Evolutionary conservation across 1,140 invertebrate species (phyloP), one percentile per base, ranked within the genome.

Genomic region (Drosophila micromelanica): DNA sequence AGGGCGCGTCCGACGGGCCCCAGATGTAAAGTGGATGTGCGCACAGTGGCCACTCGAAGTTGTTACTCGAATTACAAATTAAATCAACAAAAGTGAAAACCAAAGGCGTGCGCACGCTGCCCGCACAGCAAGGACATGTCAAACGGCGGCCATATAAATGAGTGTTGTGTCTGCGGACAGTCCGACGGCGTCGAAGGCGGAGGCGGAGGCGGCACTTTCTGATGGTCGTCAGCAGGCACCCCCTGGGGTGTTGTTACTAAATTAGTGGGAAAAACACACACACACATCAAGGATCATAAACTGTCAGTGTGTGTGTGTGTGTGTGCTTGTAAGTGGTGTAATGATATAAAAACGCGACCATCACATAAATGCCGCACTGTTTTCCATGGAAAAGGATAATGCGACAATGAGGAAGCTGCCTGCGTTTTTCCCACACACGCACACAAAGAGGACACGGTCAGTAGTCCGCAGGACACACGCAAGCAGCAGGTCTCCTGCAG

Each of bases 1-100:
- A 52, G 40, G 70, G 54, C 54, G 46, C 40, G 64, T 67, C 71
- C 20, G 23, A 15, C 12, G 35, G 13, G 51, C 30, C 15, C 56
- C 56, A 59, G 42, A 46, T 59, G 56, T 46, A 23, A 45, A 57
- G 27, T 59, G 15, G 23, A 13, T 57, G 11, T 45, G 54, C 38
- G 55, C 23, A 13, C 15, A 72, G 76, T 73, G 72, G 67, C 68
- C 79, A 87, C 84, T 87, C 87, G 82, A 89, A 78, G 75, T 78
- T 71, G 54, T 71, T 75, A 72, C 82, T 87, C 82, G 70, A 89
- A 89, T 87, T 87, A 87, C 82, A 87, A 87, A 89, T 87, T 87
- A 89, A 87, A 89, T 87, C 82, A 84, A 87, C 82, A 81, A 68
- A 65, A 78, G 72, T 68, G 64, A 78, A 63, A 76, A 75, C 60